Conservation (phyloP, 1,140 invertebrate species). For the Leptinotarsa undecemlineata region DNA sequence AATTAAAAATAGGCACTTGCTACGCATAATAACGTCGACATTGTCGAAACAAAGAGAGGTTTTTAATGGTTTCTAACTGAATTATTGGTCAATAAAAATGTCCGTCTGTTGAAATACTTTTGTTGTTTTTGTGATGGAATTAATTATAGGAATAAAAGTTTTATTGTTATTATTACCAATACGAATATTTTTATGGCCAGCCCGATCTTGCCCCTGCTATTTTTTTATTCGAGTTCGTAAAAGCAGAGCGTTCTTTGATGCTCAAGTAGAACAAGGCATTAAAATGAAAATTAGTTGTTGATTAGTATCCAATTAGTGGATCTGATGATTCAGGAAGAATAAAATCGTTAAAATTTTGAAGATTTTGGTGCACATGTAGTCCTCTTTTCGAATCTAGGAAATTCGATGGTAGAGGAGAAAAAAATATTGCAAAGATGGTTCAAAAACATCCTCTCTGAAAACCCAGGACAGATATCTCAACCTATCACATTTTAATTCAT, state of each 20-base stretch:
- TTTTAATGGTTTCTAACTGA: conserved; percentile 28
- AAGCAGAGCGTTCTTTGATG: not conserved
- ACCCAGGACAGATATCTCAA: too few relatives aligned
- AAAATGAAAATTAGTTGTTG: too few relatives aligned
- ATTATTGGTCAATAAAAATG: conserved; percentile 34
- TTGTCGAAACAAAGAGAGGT: conserved; percentile 21
- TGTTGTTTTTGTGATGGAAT: conserved; percentile 31
- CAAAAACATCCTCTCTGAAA: too few relatives aligned
- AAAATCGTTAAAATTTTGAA: too few relatives aligned
- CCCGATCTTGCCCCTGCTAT: conserved; percentile 13
- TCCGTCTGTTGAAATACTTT: conserved; percentile 33
- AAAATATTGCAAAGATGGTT: too few relatives aligned
- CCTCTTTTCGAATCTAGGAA: too few relatives aligned
- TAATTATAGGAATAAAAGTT: conserved; percentile 33
- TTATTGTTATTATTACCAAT: conserved; percentile 28
- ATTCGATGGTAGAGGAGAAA: too few relatives aligned
- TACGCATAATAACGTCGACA: conserved; percentile 15
- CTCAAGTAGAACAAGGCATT: too few relatives aligned
- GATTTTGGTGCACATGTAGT: too few relatives aligned
- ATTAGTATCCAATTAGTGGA: too few relatives aligned
- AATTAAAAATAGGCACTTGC: conserved; percentile 33
- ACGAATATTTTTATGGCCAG: conserved; percentile 16
- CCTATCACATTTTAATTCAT: too few relatives aligned
- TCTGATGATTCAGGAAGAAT: too few relatives aligned
- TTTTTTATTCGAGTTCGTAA: conserved; percentile 19